phyloP scores from a whole-genome alignment of 2,797 vertebrate genomes.

The Spondyliosoma cantharus region DNA sequence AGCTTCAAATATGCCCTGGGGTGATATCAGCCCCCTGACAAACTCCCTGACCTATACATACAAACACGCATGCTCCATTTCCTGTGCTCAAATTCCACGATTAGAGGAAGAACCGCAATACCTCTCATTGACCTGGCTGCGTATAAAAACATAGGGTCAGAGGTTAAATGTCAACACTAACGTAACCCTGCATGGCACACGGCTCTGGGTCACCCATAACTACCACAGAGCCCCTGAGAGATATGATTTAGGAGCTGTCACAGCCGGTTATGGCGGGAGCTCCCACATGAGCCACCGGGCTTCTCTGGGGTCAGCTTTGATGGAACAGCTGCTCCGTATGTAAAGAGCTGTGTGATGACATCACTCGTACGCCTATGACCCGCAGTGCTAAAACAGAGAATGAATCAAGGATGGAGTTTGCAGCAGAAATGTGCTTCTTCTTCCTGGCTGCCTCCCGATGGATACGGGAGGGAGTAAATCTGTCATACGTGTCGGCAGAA shows the following conservation, averaged over 20 bases:
- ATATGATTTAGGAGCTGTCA: slow-evolving; percentile 33
- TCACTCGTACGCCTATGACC: slow-evolving; percentile 49
- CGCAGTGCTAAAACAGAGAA: slow-evolving; percentile 15
- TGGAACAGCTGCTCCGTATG: slow-evolving; percentile 52
- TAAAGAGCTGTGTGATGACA: slow-evolving; percentile 31
- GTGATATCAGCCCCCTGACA: slow-evolving; percentile 41
- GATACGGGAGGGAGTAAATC: slow-evolving; percentile 46
- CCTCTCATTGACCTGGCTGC: slow-evolving; percentile 28
- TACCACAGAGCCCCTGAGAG: slow-evolving; percentile 21
- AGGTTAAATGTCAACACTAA: slow-evolving; percentile 48
- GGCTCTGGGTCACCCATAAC: slow-evolving; percentile 7
- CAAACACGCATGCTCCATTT: slow-evolving; percentile 50
- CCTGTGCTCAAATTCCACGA: slow-evolving; percentile 37
- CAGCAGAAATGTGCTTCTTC: slow-evolving; percentile 40
- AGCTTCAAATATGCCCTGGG: slow-evolving; percentile 29
- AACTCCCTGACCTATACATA: slow-evolving; percentile 39
- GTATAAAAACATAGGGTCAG: slow-evolving; percentile 33
- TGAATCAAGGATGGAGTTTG: slow-evolving; percentile 39
- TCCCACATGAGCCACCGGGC: slow-evolving; percentile 1
- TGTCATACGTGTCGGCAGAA: neutral
- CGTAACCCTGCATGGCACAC: neutral
- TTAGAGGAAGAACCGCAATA: neutral
- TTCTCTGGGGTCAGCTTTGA: slow-evolving; percentile 40
- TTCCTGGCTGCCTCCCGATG: slow-evolving; percentile 36
- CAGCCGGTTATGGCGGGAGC: neutral